Percentiles rank a stretch among this genome's conserved stretches.
phyloP scores from a whole-genome alignment of 1,140 invertebrate species.

The Drosophila lowei region DNA sequence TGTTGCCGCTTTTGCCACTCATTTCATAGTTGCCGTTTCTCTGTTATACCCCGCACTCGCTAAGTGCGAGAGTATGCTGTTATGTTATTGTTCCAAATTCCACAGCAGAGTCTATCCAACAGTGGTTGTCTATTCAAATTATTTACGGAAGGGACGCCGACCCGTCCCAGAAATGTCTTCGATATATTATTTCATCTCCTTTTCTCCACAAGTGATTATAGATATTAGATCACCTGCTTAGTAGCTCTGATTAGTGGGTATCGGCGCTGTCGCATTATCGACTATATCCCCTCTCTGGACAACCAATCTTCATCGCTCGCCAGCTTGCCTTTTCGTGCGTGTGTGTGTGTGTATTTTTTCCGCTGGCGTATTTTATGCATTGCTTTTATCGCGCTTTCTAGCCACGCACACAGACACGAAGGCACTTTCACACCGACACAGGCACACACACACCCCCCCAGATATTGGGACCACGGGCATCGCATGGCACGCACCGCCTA shows the following conservation, averaged over 20 bases:
- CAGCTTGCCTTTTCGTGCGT: constrained; percentile 4
- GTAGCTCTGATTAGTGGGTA: no score
- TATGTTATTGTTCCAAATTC: not conserved
- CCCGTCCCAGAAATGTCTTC: no score
- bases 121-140: no score
- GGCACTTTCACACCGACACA: constrained; percentile 13
- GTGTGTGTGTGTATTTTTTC: constrained; percentile 11
- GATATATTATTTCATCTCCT: no score
- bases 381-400: constrained; percentile 80
- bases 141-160: no score
- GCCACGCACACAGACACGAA: constrained; percentile 33
- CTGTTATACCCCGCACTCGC: constrained; percentile 12
- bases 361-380: constrained; percentile 68
- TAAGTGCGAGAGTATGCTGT: no score
- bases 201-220: no score
- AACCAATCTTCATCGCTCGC: constrained; percentile 34
- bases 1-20: constrained; percentile 71
- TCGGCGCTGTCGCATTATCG: no score
- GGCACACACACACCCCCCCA: not conserved
- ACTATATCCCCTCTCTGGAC: not conserved
- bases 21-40: constrained; percentile 57
- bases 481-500: constrained; percentile 61
- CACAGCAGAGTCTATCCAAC: no score
- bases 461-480: constrained; percentile 30
- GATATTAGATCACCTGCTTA: no score